A percentile compares a stretch with the other conserved stretches of the same genome.
Evolutionary conservation across 2,113 vertebrate genomes (phyloP).

Genomic region (Aspiorhynchus laticeps): DNA sequence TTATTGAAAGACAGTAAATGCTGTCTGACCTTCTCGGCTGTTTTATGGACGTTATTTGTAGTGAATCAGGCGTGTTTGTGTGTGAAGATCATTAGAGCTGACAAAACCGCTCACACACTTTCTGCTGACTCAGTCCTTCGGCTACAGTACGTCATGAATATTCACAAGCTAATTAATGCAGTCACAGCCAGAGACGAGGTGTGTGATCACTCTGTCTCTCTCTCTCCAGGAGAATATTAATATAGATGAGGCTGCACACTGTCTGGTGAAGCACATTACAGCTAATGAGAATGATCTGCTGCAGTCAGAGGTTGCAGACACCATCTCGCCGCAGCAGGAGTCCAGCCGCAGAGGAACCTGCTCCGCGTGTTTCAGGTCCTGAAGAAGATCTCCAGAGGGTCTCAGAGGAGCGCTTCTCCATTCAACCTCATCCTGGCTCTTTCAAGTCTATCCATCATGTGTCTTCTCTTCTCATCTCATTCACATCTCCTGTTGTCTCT

Average conservation of each 20-base stretch:
- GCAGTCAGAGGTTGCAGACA: conserved; percentile 79
- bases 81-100: not conserved
- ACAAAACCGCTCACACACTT: conserved; percentile 22
- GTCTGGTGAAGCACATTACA: conserved; percentile 94
- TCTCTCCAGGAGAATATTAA: conserved; percentile 90
- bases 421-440: not conserved
- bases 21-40: not conserved
- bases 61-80: not conserved
- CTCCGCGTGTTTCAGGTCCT: conserved; percentile 83
- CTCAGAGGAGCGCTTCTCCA: not conserved
- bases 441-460: not conserved
- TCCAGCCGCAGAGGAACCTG: conserved; percentile 78
- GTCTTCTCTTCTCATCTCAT: not conserved
- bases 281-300: conserved; percentile 86
- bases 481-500: not conserved
- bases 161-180: conserved; percentile 30
- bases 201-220: conserved; percentile 44
- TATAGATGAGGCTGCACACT: conserved; percentile 90
- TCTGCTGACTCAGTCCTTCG: conserved; percentile 38
- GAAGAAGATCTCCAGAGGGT: not conserved
- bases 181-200: conserved; percentile 25
- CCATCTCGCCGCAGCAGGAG: conserved; percentile 84
- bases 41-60: not conserved
- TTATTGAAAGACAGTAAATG: not conserved
- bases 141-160: conserved; percentile 32